Base-by-base conservation (phyloP, 2,797 vertebrate species). In the Parotocinclus haroldoi region DNA sequence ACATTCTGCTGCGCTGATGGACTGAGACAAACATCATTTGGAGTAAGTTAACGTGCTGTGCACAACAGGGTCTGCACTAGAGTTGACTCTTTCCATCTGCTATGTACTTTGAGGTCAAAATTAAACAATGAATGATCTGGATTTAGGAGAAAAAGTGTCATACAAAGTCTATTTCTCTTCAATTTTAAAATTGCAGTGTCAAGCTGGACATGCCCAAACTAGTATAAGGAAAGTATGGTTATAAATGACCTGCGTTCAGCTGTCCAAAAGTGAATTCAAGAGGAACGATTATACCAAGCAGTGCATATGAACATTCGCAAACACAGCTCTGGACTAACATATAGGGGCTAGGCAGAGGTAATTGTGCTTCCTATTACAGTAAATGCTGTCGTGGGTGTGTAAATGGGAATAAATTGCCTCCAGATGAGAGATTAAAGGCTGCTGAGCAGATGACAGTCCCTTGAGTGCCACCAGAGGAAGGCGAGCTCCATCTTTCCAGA, bases 401-500 rank as follows among this genome's bases (percentile, higher is more conserved):
- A 91, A 91, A 92, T 84, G 81, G 88, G 79, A 87, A 82, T 83
- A 90, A 91, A 92, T 91, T 87, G 89, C 86, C 80, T 86, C 87
- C 89, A 92, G 89, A 92, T 91, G 90, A 76, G 79, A 92, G 90
- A 92, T 92, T 91, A 90, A 91, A 91, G 88, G 77, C 73, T 49
- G 69, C 79, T 77, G 80, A 85, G 84, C 78, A 86, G 83, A 88
- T 76, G 76, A 84, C 81, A 73, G 73, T 80, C 88, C 88, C 86
- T 75, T 68, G 10, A 89, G 88, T 84, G 64, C 81, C 82, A 77
- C 81, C 68, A 66, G 81, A 88, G 86, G 85, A 89, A 90, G 82
- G 80, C 89, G 82, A 90, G 89, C 89, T 90, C 87, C 87, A 90
- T 90, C 89, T 91, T 90, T 90, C 88, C 89, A 90, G 90, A 90